These are phyloP conservation scores for Galago senegalensis DNA, from an alignment of 2,797 vertebrate genomes.

Conservation along the genomic window DNA sequence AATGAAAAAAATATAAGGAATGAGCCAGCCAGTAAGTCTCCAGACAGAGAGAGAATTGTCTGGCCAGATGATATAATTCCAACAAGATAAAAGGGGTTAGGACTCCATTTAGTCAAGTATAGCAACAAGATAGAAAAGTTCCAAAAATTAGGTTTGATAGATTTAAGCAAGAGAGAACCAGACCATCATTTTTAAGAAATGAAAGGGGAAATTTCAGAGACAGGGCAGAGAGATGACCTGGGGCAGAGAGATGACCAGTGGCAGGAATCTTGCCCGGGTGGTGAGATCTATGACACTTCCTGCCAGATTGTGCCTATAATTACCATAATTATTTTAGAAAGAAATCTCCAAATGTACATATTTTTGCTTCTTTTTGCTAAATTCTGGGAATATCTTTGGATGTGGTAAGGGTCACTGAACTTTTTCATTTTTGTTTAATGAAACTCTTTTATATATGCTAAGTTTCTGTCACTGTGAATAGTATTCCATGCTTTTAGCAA, in stretches of 20 bases:
- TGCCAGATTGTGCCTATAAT: constrained; percentile 64
- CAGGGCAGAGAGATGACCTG: constrained; percentile 40
- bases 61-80: constrained; percentile 85
- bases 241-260: constrained; percentile 24
- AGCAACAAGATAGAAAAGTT: constrained; percentile 63
- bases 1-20: constrained; percentile 78
- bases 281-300: constrained; percentile 39
- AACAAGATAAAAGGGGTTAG: constrained; percentile 83
- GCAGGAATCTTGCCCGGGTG: constrained; percentile 34
- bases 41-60: constrained; percentile 78
- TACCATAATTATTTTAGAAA: constrained; percentile 62
- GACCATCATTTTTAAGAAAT: constrained; percentile 69
- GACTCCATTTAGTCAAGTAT: constrained; percentile 83
- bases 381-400: constrained; percentile 76
- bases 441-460: constrained; percentile 26
- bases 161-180: constrained; percentile 56
- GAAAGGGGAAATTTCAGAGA: constrained; percentile 47
- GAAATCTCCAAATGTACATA: constrained; percentile 66
- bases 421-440: constrained; percentile 82
- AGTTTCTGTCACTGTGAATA: constrained; percentile 38
- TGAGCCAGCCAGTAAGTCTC: constrained; percentile 82
- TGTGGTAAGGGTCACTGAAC: constrained; percentile 73
- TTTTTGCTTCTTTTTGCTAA: constrained; percentile 76
- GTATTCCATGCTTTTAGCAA: constrained; percentile 67
- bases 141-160: constrained; percentile 78